Evolutionary conservation across 2,797 vertebrate genomes (phyloP).

Genomic region (Lerista edwardsae): DNA sequence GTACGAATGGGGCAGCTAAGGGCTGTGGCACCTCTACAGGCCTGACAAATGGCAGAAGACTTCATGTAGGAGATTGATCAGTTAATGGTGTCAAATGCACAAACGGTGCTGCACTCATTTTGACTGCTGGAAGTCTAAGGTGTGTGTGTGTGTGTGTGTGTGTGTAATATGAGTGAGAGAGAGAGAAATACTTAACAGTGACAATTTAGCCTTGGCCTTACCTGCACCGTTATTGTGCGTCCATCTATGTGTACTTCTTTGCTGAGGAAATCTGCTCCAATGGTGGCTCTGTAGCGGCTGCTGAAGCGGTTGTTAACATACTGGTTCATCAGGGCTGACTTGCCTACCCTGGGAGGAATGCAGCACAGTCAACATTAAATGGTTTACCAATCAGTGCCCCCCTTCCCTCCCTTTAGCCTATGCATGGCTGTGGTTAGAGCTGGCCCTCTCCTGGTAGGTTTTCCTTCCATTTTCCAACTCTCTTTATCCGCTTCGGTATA

Average conservation of each 20-base stretch:
- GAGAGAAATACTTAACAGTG: no score
- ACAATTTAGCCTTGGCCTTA: background rate
- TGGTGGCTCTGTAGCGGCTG: constrained; percentile 73
- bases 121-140: background rate
- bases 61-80: background rate
- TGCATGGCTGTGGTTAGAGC: background rate
- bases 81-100: no score
- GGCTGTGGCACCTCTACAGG: no score
- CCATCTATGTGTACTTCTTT: constrained; percentile 66
- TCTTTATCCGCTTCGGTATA: no score
- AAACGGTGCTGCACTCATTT: no score
- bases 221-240: constrained; percentile 39
- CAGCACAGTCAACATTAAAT: background rate
- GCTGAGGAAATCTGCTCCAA: constrained; percentile 78
- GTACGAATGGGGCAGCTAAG: no score
- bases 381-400: background rate
- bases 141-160: no score
- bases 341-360: constrained; percentile 57
- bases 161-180: no score
- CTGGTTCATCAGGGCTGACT: constrained; percentile 77
- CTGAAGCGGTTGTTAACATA: constrained; percentile 77
- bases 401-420: background rate
- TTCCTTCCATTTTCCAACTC: no score
- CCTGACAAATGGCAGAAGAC: background rate
- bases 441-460: background rate